Base-by-base conservation (phyloP, 2,113 vertebrate genomes). In the Haliaeetus leucogaster region DNA sequence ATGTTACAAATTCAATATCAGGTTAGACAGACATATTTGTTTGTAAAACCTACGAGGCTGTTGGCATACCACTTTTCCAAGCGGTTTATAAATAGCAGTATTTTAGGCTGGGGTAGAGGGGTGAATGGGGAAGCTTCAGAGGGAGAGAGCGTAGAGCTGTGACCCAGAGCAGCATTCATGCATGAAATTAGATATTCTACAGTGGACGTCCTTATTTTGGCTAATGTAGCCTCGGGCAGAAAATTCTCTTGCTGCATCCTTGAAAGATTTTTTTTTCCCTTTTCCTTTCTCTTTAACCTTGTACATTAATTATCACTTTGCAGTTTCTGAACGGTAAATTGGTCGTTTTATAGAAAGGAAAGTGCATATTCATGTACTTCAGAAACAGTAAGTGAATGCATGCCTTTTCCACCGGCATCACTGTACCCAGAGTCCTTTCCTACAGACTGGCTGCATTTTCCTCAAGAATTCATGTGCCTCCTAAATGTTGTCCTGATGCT, bases 171-270 rank as follows among this genome's bases (percentile, higher is more conserved):
- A 93, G 94, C 91, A 89, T 83, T 82, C 93, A 94, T 90, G 85
- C 84, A 79, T 93, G 84, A 97, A 94, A 96, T 94, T 73, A 95
- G 95, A 82, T 90, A 82, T 48, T 88, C 77, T 87, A 79, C 70
- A 83, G 89, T 94, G 84, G 95, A 93, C 79, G 0, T 89, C 92
- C 89, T 91, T 93, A 79, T 89, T 95, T 96, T 94, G 90, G 94
- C 72, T 96, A 89, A 91, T 87, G 89, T 66, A 86, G 84, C 94
- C 40, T 19, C 74, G 52, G 94, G 95, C 89, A 90, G 82, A 96
- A 93, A 77, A 87, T 82, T 97, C 91, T 91, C 88, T 79, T 86
- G 36, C 88, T 91, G 63, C 92, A 89, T 96, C 84, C 89, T 92
- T 83, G 61, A 85, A 93, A 94, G 70, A 66, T 3, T 68, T 61